These are phyloP conservation scores for Ataeniobius toweri DNA, from an alignment of 2,797 vertebrate genomes.

Conservation along the genomic window DNA sequence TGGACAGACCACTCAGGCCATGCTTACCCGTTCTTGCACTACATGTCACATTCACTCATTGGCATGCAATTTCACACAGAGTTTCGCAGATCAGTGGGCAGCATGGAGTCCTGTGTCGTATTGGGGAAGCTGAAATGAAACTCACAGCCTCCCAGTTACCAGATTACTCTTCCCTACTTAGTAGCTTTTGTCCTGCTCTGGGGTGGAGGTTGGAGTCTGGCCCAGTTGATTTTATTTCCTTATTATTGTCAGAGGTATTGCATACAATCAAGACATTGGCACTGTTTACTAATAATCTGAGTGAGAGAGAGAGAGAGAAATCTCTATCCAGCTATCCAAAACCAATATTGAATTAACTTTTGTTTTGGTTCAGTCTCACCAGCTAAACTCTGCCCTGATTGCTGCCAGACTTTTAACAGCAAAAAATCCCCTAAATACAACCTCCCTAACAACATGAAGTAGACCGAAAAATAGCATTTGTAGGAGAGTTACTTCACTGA, in stretches of 20 bases:
- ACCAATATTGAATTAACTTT: too few species aligned
- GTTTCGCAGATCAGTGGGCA: slow-evolving; percentile 7
- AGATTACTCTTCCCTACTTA: background rate
- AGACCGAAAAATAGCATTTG: background rate
- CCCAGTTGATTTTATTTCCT: background rate
- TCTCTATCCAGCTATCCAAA: too few species aligned
- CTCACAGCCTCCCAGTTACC: background rate
- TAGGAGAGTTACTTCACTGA: background rate
- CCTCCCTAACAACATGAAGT: background rate
- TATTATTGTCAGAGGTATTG: too few species aligned
- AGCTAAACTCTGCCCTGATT: too few species aligned
- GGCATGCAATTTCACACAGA: background rate
- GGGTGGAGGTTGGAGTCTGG: background rate
- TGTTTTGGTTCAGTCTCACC: too few species aligned
- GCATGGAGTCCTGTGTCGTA: background rate
- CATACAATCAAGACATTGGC: too few species aligned
- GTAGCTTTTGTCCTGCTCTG: background rate
- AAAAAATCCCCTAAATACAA: background rate
- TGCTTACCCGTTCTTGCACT: background rate
- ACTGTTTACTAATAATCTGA: too few species aligned
- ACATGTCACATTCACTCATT: background rate
- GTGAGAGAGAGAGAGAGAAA: too few species aligned
- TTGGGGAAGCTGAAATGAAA: background rate
- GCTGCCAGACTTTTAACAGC: background rate
- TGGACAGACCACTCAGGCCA: background rate